phyloP scores from a whole-genome alignment of 2,113 vertebrate species.

The Deroptyus accipitrinus region DNA sequence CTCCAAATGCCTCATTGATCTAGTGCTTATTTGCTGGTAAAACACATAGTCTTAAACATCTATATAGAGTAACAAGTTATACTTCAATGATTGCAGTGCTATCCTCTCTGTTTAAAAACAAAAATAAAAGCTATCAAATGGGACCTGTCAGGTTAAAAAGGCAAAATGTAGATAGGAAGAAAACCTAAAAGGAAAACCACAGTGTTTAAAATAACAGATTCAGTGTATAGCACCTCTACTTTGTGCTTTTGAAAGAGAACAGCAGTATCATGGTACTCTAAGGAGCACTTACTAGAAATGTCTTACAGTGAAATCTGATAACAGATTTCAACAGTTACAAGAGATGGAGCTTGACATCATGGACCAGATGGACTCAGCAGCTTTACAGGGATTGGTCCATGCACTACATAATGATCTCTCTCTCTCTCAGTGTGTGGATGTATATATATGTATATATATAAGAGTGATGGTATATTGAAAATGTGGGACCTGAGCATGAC shows the following conservation, averaged over 20 bases:
- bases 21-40: not conserved
- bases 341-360: too few relatives aligned
- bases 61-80: not conserved
- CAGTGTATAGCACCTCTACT: not conserved
- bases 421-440: too few relatives aligned
- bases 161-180: not conserved
- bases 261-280: not conserved
- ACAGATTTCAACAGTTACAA: not conserved
- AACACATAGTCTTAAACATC: not conserved
- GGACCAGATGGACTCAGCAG: too few relatives aligned
- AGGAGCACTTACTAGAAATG: not conserved
- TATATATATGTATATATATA: too few relatives aligned
- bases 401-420: too few relatives aligned
- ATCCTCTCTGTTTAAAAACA: not conserved
- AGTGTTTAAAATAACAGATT: not conserved
- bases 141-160: not conserved
- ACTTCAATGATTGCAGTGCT: not conserved
- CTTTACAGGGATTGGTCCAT: too few relatives aligned
- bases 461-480: too few relatives aligned
- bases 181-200: not conserved
- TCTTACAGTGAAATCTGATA: not conserved
- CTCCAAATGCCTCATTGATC: not conserved
- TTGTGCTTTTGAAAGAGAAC: not conserved
- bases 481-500: too few relatives aligned
- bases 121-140: not conserved